Percentiles rank a stretch among this genome's conserved stretches.
Conservation (phyloP, 2,888 invertebrate species). For the Caenorhabditis panamensis region DNA sequence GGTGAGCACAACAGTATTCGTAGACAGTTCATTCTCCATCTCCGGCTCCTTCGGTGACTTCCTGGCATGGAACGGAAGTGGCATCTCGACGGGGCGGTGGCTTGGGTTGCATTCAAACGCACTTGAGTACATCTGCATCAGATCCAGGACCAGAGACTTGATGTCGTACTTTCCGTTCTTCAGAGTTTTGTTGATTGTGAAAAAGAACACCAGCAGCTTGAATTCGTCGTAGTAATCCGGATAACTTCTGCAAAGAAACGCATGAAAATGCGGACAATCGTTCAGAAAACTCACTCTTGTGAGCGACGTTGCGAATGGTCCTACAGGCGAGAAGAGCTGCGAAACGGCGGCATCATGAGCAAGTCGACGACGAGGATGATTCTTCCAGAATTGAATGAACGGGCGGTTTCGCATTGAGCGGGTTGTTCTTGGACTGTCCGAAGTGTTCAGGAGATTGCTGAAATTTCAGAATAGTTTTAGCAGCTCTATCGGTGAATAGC, state of each 20-base stretch:
- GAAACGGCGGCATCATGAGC: no score
- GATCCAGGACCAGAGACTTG: slow-evolving; percentile 91
- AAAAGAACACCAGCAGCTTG: slow-evolving; percentile 93
- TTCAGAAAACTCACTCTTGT: slow-evolving; percentile 65
- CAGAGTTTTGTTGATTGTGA: slow-evolving; percentile 87
- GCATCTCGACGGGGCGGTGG: slow-evolving; percentile 42
- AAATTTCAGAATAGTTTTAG: no score
- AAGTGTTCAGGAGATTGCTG: no score
- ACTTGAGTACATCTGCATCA: slow-evolving; percentile 90
- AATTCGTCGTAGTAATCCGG: slow-evolving; percentile 98
- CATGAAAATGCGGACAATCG: neutral
- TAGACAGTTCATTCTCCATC: slow-evolving; percentile 36
- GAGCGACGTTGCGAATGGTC: slow-evolving; percentile 83
- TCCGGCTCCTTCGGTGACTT: slow-evolving; percentile 63
- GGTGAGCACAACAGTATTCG: no score
- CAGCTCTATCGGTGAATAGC: no score
- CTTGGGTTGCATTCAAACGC: slow-evolving; percentile 88
- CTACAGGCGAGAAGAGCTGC: no score
- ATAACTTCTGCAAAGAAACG: slow-evolving; percentile 84
- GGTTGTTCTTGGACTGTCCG: no score
- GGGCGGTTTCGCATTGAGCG: no score
- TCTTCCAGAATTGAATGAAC: no score
- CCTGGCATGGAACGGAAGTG: slow-evolving; percentile 51
- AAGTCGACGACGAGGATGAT: no score
- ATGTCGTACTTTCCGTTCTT: slow-evolving; percentile 83